Evolutionary conservation across 2,888 invertebrate genomes (phyloP), one percentile per base, ranked within the genome.

Genomic region (Oeneis ivallda): DNA sequence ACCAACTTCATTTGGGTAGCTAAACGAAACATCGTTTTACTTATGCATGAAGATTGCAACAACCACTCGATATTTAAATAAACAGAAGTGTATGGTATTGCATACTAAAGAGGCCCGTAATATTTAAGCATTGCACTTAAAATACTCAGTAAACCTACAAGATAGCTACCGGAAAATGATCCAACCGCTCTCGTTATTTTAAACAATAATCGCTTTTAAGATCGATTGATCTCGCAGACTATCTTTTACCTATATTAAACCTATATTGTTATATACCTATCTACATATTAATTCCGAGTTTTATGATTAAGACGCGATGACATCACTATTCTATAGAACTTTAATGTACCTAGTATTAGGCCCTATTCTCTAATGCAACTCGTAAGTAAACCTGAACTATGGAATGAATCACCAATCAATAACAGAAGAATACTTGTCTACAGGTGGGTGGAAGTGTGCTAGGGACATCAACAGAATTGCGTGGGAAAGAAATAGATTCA

Each of bases 21-120:
- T 37, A 37, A 53, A 15, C 53, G 17, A 19, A 39, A 39, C 9
- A 10, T 34, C 6, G 58, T 58, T 15, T n/a, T 58, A 58, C 32
- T 61, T 57, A 50, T 50, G 39, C 19, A 32, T 56, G 19, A 45
- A 52, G 15, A 68, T 41, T 54, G 56, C 59, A 57, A 64, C 41
- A 49, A 45, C 50, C 68, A 66, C 66, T 68, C 61, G 45, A 66
- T 57, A 19, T 52, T 60, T 63, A 66, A 59, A 69, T 66, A 64
- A 69, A 66, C 69, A 66, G 62, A 64, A 62, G 41, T 49, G 47
- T 54, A 57, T 59, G 49, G 54, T 64, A 65, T 68, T 63, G 62
- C 54, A 68, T 62, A 45, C 50, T 37, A 15, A 54, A 59, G 65
- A 53, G 56, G 54, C 50, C 37, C 45, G 19, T 50, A 50, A 47